Conservation (phyloP, 2,797 vertebrate species). For the Paguma larvata region DNA sequence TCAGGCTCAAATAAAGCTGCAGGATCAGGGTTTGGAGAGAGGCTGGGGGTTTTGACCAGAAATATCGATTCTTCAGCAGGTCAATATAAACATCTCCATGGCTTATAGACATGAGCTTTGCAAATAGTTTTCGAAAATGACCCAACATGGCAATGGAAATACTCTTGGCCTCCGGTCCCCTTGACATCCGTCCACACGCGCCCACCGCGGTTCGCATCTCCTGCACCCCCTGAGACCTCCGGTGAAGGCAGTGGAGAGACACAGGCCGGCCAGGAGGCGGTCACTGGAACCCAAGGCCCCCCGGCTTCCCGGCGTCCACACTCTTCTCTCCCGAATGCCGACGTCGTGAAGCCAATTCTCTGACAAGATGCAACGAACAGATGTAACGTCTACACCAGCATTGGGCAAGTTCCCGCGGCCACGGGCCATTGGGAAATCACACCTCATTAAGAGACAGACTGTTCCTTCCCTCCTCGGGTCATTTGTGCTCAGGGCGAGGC, state of each 20-base stretch:
- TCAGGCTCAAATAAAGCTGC: not conserved
- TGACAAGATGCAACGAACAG: not conserved
- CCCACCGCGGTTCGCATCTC: not conserved
- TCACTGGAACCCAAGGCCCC: rapidly evolving
- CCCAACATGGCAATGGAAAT: not conserved
- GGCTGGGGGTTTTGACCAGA: not conserved
- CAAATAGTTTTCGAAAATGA: constrained; percentile 32
- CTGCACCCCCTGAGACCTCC: not conserved
- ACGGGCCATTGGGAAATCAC: not conserved
- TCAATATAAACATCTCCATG: not conserved
- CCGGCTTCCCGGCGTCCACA: not conserved
- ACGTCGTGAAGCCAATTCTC: not conserved
- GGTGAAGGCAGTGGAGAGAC: not conserved
- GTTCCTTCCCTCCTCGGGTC: not conserved
- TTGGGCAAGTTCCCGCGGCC: not conserved
- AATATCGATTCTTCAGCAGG: not conserved
- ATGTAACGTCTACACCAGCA: not conserved
- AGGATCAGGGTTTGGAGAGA: not conserved
- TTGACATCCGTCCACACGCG: rapidly evolving
- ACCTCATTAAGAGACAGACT: constrained; percentile 67
- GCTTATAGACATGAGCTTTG: not conserved
- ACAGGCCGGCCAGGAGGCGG: not conserved
- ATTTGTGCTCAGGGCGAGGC: not conserved
- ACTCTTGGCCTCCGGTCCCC: not conserved
- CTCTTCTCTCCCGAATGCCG: not conserved